phyloP scores from a whole-genome alignment of 64 coral and sea anemone species.

The Acropora tenuis region DNA sequence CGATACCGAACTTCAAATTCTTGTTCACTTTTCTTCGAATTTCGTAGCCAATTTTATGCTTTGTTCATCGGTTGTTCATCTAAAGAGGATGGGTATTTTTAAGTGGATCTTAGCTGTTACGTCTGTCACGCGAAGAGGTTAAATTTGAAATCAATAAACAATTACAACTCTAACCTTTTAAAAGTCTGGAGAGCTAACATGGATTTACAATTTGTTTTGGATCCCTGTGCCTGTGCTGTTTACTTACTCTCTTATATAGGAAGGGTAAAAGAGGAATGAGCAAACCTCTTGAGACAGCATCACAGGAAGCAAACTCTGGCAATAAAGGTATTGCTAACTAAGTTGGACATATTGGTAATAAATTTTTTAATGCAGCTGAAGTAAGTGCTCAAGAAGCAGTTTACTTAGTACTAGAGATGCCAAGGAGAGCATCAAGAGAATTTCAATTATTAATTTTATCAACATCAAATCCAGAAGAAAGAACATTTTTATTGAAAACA shows the following conservation, averaged over 20 bases:
- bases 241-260: conserved; percentile 33
- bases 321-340: conserved; percentile 15
- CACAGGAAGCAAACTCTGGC: conserved; percentile 23
- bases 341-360: background rate
- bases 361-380: conserved; percentile 41
- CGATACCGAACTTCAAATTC: too few species aligned
- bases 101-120: too few species aligned
- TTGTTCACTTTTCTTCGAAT: too few species aligned
- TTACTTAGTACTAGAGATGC: conserved; percentile 45
- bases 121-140: too few species aligned
- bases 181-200: conserved; percentile 39
- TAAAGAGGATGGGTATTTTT: too few species aligned
- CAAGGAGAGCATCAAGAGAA: conserved; percentile 39
- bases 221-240: conserved; percentile 10
- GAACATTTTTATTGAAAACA: background rate
- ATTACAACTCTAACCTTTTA: conserved; percentile 11
- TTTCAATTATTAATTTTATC: conserved; percentile 36
- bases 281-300: background rate
- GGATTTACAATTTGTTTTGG: too few species aligned
- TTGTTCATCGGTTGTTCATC: too few species aligned
- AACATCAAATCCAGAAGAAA: conserved; percentile 47
- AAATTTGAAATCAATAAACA: conserved; percentile 21
- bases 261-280: conserved; percentile 42
- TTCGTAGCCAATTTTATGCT: too few species aligned
- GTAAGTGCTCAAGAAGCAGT: conserved; percentile 52